These are phyloP conservation scores for Epirrhoe alternata DNA, from an alignment of 2,888 invertebrate species.

Conservation along the genomic window DNA sequence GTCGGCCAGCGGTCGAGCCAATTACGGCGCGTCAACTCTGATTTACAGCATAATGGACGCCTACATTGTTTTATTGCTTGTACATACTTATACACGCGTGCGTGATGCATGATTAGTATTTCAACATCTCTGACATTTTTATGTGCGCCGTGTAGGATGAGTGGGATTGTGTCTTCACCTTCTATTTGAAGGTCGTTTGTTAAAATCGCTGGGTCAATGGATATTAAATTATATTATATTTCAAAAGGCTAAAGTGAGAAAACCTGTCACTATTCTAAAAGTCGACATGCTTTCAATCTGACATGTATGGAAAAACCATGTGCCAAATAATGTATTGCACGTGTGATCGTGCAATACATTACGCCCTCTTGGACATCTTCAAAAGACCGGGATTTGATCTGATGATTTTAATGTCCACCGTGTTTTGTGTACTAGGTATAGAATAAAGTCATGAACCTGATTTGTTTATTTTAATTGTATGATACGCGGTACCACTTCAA, in stretches of 20 bases:
- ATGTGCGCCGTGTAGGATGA: not conserved
- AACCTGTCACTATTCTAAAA: too few relatives aligned
- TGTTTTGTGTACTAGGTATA: too few relatives aligned
- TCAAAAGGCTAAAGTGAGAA: too few relatives aligned
- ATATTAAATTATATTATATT: too few relatives aligned
- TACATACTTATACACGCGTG: not conserved
- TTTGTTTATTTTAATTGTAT: not conserved
- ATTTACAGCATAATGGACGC: constrained; percentile 81
- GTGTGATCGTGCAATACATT: too few relatives aligned
- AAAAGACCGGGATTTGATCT: too few relatives aligned
- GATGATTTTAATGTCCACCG: too few relatives aligned
- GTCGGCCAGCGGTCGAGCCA: constrained; percentile 54
- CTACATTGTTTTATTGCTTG: constrained; percentile 76
- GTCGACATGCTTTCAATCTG: too few relatives aligned
- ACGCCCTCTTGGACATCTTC: too few relatives aligned
- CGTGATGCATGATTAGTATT: not conserved
- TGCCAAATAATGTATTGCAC: too few relatives aligned
- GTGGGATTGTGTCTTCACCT: not conserved
- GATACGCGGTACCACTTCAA: not conserved
- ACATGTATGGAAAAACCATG: too few relatives aligned
- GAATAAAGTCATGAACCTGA: not conserved
- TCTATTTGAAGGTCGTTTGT: not conserved
- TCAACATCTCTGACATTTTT: not conserved
- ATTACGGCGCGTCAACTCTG: constrained; percentile 79
- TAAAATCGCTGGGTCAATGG: too few relatives aligned